Base-by-base conservation (phyloP, 2,888 invertebrate species). In the Archaeoteleia sp. region DNA sequence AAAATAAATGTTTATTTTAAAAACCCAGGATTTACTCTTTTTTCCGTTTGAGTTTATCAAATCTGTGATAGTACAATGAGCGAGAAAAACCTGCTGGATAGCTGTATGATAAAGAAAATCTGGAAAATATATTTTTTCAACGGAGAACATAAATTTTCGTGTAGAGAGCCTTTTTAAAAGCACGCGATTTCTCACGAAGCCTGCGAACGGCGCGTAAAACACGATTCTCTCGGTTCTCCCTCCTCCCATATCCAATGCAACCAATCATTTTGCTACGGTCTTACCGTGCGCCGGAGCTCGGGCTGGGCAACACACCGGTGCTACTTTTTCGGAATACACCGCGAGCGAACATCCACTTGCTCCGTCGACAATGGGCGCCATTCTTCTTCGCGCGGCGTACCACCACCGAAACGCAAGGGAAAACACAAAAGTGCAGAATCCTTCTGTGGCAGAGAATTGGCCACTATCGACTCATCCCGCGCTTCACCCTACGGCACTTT, bases 191-290 rank as follows among this genome's bases (percentile, higher is more conserved):
- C 54, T 67, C 60, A 55, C 55, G 55, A 67, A 53, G 42, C 48
- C 37, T 46, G 57, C 42, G 45, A 57, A 53, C 57, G 46, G 57
- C 65, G 57, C 51, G 57, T 65, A 57, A 65, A 65, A 65, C 63
- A 57, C 42, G 49, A 60, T 66, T 48, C 54, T 39, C 54, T 40
- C 20, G 48, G 60, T 54, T 48, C 53, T 58, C 30, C 37, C 43
- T 45, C 27, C 27, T 29, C 30, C 53, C 51, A 57, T 51, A 57
- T 51, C 34, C 45, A 45, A 51, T 40, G 65, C 57, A 51, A 66
- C 65, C 65, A 66, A 66, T 58, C 57, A 66, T 66, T 65, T 65
- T 58, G 65, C 43, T 53, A 65, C 51, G 57, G 39, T 58, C 57
- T 65, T 63, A 39, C 23, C 25, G 62, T 29, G 39, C 48, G 34